Percentiles rank a stretch among this genome's conserved stretches.
These are phyloP conservation scores for Endotricha flammealis DNA, from an alignment of 2,888 invertebrate species.

Conservation along the genomic window DNA sequence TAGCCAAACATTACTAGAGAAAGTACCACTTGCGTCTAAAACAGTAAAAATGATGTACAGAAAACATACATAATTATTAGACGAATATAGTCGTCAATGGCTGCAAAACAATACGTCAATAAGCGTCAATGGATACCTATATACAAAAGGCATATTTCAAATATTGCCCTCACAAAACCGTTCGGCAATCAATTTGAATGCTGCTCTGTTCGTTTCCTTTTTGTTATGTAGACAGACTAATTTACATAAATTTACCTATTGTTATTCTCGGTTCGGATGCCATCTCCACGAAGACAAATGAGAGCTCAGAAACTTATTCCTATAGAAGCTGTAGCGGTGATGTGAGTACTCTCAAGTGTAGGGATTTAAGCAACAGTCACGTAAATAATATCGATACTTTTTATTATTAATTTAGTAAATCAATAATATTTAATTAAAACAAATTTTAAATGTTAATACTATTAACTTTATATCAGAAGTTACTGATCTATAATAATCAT, in stretches of 20 bases:
- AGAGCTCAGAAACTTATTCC: constrained; percentile 46
- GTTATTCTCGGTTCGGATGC: constrained; percentile 58
- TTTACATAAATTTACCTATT: constrained; percentile 77
- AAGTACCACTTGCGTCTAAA: no score
- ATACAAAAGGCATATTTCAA: constrained; percentile 42
- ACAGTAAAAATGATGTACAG: no score
- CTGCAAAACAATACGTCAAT: neutral
- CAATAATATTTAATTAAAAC: no score
- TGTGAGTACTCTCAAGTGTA: constrained; percentile 13
- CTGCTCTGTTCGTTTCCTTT: constrained; percentile 64
- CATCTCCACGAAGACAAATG: constrained; percentile 48
- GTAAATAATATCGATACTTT: constrained; percentile 1
- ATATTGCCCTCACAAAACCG: constrained; percentile 43
- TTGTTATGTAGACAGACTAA: constrained; percentile 66
- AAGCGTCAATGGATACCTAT: constrained; percentile 4
- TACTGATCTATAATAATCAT: no score
- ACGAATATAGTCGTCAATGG: neutral
- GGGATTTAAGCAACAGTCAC: constrained; percentile 2
- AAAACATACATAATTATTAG: neutral
- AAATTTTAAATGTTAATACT: no score
- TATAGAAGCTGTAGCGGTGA: constrained; percentile 13
- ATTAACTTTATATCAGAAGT: no score
- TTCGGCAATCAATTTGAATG: constrained; percentile 57
- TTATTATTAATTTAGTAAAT: no score
- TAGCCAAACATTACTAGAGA: no score